These are phyloP conservation scores for Drosophila prolongata DNA, from an alignment of 2,888 invertebrate genomes.

Conservation along the genomic window DNA sequence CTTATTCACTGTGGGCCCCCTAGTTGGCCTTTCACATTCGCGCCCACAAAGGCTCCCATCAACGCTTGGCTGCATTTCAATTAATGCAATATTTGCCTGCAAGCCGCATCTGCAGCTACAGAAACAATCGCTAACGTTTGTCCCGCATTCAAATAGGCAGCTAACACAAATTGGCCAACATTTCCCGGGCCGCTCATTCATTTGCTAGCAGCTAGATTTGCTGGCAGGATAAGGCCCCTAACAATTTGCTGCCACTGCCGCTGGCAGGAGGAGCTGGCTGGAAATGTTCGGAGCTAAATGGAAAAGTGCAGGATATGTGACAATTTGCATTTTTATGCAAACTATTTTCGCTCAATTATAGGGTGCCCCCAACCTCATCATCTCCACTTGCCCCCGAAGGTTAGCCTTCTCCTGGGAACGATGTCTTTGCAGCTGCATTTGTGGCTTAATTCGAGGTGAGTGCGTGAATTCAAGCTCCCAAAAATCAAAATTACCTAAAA, in stretches of 20 bases:
- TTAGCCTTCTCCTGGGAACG: conserved; percentile 6
- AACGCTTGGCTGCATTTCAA: conserved; percentile 69
- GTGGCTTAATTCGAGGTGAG: conserved; percentile 19
- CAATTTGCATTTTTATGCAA: conserved; percentile 80
- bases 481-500: too few species aligned
- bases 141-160: conserved; percentile 50
- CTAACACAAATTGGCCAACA: conserved; percentile 64
- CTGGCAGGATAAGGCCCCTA: conserved; percentile 60
- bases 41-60: conserved; percentile 25
- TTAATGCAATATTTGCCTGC: conserved; percentile 58
- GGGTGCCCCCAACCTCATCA: conserved; percentile 6
- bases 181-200: conserved; percentile 52
- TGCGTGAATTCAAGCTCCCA: conserved; percentile 6
- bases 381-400: conserved; percentile 5
- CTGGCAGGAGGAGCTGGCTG: conserved; percentile 29
- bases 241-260: conserved; percentile 60
- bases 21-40: conserved; percentile 2
- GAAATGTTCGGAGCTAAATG: conserved; percentile 67
- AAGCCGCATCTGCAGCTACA: conserved; percentile 38
- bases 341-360: conserved; percentile 75
- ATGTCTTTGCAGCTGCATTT: conserved; percentile 60
- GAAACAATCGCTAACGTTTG: conserved; percentile 56
- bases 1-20: background rate
- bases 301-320: conserved; percentile 78
- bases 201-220: conserved; percentile 32